A percentile compares a stretch with the other conserved stretches of the same genome.
phyloP scores from a whole-genome alignment of 2,113 vertebrate species.

The Gymnocephalus cernua region DNA sequence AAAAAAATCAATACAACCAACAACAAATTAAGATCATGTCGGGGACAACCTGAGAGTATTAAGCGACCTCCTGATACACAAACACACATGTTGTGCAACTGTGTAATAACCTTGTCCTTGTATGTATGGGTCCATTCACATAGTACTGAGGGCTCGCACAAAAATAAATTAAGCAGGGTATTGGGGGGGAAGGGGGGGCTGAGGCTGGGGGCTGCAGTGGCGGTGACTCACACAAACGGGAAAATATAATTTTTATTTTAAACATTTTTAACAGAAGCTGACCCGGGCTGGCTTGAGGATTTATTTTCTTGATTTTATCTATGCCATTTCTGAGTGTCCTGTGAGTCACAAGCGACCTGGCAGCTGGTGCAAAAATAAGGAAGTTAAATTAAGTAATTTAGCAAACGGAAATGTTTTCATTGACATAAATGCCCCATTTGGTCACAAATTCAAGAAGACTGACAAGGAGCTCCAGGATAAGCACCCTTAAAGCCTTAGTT shows the following conservation, averaged over 20 bases:
- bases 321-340: background rate
- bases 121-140: background rate
- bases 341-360: conserved; percentile 20
- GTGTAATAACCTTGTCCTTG: conserved; percentile 28
- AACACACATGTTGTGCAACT: background rate
- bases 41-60: background rate
- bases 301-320: background rate
- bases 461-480: background rate
- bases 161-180: conserved; percentile 19
- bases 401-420: background rate
- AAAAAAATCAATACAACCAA: conserved; percentile 23
- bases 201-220: background rate
- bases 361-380: background rate
- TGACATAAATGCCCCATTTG: background rate
- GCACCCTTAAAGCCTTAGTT: background rate
- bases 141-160: background rate
- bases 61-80: background rate
- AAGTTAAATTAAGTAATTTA: conserved; percentile 1
- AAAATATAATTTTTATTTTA: conserved; percentile 51
- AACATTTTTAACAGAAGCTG: conserved; percentile 18
- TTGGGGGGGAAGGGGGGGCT: too few species aligned
- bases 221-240: conserved; percentile 54
- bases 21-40: background rate
- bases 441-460: background rate
- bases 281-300: background rate